Percentiles rank a stretch among this genome's conserved stretches.
These are phyloP conservation scores for Telenomus remus DNA, from an alignment of 1,140 invertebrate genomes.

Conservation along the genomic window DNA sequence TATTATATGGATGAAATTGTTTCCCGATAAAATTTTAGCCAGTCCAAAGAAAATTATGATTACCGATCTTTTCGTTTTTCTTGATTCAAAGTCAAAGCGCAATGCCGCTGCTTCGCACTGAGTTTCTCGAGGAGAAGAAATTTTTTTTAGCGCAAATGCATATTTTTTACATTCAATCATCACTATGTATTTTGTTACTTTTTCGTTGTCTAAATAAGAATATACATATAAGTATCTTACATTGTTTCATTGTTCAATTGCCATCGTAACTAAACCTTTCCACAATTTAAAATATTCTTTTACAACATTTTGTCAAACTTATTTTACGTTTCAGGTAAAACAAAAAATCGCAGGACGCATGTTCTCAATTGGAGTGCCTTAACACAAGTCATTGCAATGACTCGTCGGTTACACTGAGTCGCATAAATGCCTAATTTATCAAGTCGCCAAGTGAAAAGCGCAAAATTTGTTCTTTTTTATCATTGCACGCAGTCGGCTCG, in stretches of 20 bases:
- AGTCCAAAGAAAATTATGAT: not conserved
- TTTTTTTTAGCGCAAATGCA: constrained; percentile 20
- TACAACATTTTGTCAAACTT: not conserved
- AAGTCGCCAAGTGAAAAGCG: no score
- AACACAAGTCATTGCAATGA: no score
- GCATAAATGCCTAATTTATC: no score
- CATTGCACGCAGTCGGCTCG: no score
- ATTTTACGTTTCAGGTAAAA: constrained; percentile 25
- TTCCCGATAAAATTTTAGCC: constrained; percentile 3
- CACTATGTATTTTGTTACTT: constrained; percentile 26
- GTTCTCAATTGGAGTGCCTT: not conserved
- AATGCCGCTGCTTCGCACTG: constrained; percentile 29
- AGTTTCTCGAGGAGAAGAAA: constrained; percentile 29
- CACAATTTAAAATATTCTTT: no score
- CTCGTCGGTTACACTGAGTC: no score
- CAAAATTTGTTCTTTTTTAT: no score
- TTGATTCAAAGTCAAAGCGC: constrained; percentile 2
- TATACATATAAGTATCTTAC: not conserved
- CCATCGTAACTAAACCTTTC: no score
- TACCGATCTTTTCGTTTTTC: constrained; percentile 13
- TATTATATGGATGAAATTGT: constrained; percentile 28
- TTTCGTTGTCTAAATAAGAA: constrained; percentile 13
- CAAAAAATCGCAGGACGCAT: not conserved
- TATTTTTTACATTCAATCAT: constrained; percentile 24
- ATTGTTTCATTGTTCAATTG: no score